phyloP scores from a whole-genome alignment of 2,113 vertebrate genomes.

The Mungos mungo region DNA sequence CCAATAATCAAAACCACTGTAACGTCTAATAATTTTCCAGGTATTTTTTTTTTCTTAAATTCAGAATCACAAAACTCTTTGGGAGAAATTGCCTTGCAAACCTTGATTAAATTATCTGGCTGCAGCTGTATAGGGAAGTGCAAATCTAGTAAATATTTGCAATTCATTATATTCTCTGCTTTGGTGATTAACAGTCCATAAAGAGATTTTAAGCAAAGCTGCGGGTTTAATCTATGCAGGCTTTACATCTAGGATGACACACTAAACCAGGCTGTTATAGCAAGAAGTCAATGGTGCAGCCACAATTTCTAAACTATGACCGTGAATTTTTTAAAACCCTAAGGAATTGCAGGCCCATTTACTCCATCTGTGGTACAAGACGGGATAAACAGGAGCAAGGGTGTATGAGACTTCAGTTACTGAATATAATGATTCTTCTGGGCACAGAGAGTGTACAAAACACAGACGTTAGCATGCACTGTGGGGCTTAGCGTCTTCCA shows the following conservation, averaged over 20 bases:
- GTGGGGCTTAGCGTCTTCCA: neutral
- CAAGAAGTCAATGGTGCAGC: conserved; percentile 78
- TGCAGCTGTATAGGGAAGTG: conserved; percentile 69
- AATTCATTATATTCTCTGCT: conserved; percentile 80
- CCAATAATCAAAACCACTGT: conserved; percentile 40
- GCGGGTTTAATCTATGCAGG: conserved; percentile 80
- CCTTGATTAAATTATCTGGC: conserved; percentile 77
- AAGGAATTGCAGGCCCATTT: conserved; percentile 85
- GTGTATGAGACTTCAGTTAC: conserved; percentile 75
- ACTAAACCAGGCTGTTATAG: conserved; percentile 65
- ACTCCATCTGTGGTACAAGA: conserved; percentile 85
- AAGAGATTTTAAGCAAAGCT: conserved; percentile 85
- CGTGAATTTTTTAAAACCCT: conserved; percentile 85
- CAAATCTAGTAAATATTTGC: conserved; percentile 83
- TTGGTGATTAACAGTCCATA: conserved; percentile 86
- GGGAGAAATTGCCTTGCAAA: conserved; percentile 68
- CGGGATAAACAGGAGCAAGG: conserved; percentile 52
- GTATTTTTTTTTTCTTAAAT: conserved; percentile 47
- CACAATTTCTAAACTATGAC: conserved; percentile 77
- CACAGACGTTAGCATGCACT: conserved; percentile 5
- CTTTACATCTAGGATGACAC: conserved; percentile 70
- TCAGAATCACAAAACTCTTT: conserved; percentile 61
- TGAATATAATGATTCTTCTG: conserved; percentile 72
- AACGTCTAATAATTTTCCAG: neutral
- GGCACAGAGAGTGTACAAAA: conserved; percentile 39